Conservation (phyloP, 1,140 invertebrate genomes). For the Apis dorsata region DNA sequence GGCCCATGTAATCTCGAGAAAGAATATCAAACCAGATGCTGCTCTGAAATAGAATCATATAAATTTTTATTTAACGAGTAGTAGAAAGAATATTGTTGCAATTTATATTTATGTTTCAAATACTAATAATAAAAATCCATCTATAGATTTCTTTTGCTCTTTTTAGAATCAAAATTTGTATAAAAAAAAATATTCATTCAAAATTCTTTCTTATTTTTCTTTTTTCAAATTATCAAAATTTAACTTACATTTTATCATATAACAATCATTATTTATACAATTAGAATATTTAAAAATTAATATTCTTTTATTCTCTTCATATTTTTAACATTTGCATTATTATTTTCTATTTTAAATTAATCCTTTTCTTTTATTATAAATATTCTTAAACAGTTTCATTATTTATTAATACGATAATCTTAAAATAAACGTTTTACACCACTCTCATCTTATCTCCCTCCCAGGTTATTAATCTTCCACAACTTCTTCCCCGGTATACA, state of each 20-base stretch:
- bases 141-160: too few species aligned
- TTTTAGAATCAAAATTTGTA: too few species aligned
- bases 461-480: not conserved
- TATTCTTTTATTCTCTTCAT: too few species aligned
- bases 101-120: too few species aligned
- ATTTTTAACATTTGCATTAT: not conserved
- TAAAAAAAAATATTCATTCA: too few species aligned
- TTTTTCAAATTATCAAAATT: too few species aligned
- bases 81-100: not conserved
- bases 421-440: too few species aligned
- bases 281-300: too few species aligned
- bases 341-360: not conserved
- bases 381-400: not conserved
- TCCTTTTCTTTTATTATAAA: not conserved
- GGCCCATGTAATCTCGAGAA: constrained; percentile 79
- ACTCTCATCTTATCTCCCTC: not conserved
- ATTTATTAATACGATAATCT: not conserved
- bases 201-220: too few species aligned
- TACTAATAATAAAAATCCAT: too few species aligned
- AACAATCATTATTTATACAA: too few species aligned
- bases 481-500: not conserved
- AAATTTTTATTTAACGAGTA: not conserved
- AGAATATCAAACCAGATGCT: constrained; percentile 75
- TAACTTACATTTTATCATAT: too few species aligned
- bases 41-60: constrained; percentile 70